These are phyloP conservation scores for Patella depressa DNA, from an alignment of 2,888 invertebrate species.

Conservation along the genomic window DNA sequence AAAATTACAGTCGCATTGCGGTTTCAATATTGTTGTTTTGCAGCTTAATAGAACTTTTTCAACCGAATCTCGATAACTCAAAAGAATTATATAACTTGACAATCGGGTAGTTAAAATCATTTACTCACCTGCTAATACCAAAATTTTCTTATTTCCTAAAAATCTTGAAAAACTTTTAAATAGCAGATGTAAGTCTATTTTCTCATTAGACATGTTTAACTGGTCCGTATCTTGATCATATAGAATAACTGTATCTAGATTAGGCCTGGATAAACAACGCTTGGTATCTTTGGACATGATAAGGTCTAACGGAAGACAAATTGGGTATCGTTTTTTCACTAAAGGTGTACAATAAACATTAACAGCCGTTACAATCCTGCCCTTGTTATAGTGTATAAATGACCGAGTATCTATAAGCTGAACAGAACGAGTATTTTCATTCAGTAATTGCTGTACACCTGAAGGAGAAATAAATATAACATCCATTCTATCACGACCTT, in stretches of 20 bases:
- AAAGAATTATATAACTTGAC: too few species aligned
- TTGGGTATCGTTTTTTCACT: constrained; percentile 54
- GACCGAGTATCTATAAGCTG: constrained; percentile 62
- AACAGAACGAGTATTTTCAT: constrained; percentile 34
- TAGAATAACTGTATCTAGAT: constrained; percentile 45
- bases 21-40: too few species aligned
- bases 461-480: constrained; percentile 30
- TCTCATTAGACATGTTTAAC: constrained; percentile 28
- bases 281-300: constrained; percentile 56
- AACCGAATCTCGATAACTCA: too few species aligned
- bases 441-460: constrained; percentile 39
- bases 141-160: constrained; percentile 32
- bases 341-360: constrained; percentile 65
- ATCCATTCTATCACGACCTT: constrained; percentile 7
- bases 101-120: too few species aligned
- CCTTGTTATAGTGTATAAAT: constrained; percentile 56
- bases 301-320: constrained; percentile 52
- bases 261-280: constrained; percentile 45
- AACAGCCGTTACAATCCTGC: constrained; percentile 53
- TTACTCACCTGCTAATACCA: constrained; percentile 35
- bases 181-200: constrained; percentile 45
- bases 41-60: too few species aligned
- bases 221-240: constrained; percentile 46
- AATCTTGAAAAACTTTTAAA: constrained; percentile 46
- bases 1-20: too few species aligned